These are phyloP conservation scores for Epinephelus fuscoguttatus DNA, from an alignment of 2,113 vertebrate species.

Conservation along the genomic window DNA sequence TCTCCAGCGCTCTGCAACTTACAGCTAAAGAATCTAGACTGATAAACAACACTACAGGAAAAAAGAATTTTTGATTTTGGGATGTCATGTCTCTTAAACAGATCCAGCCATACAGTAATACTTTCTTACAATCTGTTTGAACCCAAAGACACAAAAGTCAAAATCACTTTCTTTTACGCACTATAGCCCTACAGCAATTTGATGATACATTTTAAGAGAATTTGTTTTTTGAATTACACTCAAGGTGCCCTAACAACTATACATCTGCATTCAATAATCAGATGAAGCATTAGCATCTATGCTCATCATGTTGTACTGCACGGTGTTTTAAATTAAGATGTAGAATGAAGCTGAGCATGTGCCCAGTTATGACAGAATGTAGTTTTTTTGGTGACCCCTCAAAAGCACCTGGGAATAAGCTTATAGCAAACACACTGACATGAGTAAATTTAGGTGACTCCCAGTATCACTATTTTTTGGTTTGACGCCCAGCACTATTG, in stretches of 20 bases:
- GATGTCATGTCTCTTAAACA: too few species aligned
- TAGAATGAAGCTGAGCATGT: neutral
- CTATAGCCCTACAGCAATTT: neutral
- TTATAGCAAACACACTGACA: neutral
- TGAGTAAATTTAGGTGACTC: constrained; percentile 11
- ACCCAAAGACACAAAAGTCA: neutral
- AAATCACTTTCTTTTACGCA: neutral
- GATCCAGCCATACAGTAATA: neutral
- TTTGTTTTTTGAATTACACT: neutral
- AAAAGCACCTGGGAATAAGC: neutral
- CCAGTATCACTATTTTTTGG: neutral
- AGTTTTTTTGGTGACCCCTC: neutral
- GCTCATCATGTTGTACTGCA: neutral
- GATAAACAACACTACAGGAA: too few species aligned
- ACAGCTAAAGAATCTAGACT: too few species aligned
- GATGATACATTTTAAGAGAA: neutral
- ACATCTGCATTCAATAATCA: neutral
- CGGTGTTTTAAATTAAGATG: neutral
- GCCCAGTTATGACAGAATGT: neutral
- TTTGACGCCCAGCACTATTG: constrained; percentile 4
- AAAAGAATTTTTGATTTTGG: too few species aligned
- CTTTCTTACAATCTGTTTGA: neutral
- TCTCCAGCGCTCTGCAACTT: too few species aligned
- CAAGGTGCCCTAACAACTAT: neutral
- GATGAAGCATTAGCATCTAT: neutral